Base-by-base conservation (phyloP, 2,888 invertebrate genomes). In the Ophion obscuratus region DNA sequence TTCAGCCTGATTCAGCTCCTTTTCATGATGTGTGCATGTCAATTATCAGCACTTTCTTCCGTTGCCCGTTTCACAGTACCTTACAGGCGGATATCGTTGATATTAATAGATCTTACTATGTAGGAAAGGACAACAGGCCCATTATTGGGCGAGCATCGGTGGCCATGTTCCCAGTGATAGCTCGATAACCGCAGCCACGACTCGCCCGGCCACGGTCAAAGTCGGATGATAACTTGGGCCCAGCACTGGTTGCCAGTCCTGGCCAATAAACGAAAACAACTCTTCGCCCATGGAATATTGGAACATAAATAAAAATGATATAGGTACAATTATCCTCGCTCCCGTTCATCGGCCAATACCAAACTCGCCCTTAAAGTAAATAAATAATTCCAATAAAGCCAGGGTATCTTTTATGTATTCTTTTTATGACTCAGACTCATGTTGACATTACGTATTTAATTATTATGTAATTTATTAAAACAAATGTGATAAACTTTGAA, bases 41-140 rank as follows among this genome's bases (percentile, higher is more conserved):
- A 24, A 24, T 24, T 24, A 24, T 24, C 24, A 24, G 24, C 24
- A 24, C 24, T 24, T 24, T 24, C 24, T 24, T 24, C 2, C 1
- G 24, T 24, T 24, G 24, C 24, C 24, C 24, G 1, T 24, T 2
- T 24, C 24, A 2, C 24, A 24, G 24, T 24, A 24, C 24, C 24
- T 24, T 24, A 24, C 24, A 1, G 24, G 24, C 24, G 24, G 24
- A 24, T 24, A 1, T 24, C 1, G 24, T 24, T 24, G 24, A 24
- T 24, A 24, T 24, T 24, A 24, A 24, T 24, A 1, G 24, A 24
- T 24, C 24, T 24, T 24, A 66, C 67, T 66, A 66, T 77, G 71
- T 79, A 71, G 71, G 62, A 71, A 70, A 73, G 53, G 53, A 80
- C 66, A 73, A 67, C 57, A 64, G 80, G 73, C 53, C 73, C 11